phyloP scores from a whole-genome alignment of 1,140 invertebrate species.

The Pollicipes pollicipes region DNA sequence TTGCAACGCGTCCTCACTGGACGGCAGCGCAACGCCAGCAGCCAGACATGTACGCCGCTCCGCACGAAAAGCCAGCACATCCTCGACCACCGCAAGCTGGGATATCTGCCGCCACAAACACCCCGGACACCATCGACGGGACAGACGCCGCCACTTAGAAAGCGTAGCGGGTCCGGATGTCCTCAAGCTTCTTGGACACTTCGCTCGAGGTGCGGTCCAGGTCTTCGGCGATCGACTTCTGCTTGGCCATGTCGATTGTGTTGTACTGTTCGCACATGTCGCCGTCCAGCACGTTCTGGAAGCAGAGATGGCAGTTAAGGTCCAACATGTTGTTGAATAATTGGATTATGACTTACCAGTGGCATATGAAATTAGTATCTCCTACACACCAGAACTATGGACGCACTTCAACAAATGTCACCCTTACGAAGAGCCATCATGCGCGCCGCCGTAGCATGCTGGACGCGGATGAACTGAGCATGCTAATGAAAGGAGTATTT shows the following conservation, averaged over 20 bases:
- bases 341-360: no score
- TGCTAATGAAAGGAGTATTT: no score
- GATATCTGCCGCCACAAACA: background rate
- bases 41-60: no score
- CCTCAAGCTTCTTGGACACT: conserved; percentile 88
- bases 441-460: no score
- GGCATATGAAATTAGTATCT: no score
- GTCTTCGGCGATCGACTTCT: conserved; percentile 85
- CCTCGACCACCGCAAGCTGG: background rate
- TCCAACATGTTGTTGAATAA: no score
- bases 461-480: no score
- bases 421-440: no score
- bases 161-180: conserved; percentile 81
- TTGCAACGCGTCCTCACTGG: no score
- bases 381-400: no score
- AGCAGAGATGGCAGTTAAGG: background rate
- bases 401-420: no score
- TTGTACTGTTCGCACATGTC: conserved; percentile 98
- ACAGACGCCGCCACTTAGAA: conserved; percentile 43
- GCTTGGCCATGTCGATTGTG: conserved; percentile 79
- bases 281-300: conserved; percentile 89
- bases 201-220: conserved; percentile 86
- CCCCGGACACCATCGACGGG: background rate
- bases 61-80: background rate
- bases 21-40: no score